These are phyloP conservation scores for Eupithecia pulchellata DNA, from an alignment of 2,888 invertebrate genomes.

Conservation along the genomic window DNA sequence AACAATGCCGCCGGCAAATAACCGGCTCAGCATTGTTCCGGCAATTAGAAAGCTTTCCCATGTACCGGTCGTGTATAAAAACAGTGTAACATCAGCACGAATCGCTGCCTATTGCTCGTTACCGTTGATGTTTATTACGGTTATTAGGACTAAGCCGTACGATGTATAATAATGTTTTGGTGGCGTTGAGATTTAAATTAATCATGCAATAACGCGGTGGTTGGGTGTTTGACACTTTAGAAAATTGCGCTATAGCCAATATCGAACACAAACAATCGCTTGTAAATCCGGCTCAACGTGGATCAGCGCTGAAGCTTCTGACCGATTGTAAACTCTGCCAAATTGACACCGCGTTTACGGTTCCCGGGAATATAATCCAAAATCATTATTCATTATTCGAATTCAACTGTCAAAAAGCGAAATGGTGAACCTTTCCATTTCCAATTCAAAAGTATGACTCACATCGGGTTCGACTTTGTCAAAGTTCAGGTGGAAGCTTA, in stretches of 20 bases:
- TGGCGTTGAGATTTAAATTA: conserved; percentile 72
- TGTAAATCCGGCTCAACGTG: conserved; percentile 64
- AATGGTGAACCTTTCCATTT: conserved; percentile 18
- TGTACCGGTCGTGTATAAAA: conserved; percentile 85
- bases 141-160: conserved; percentile 82
- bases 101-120: conserved; percentile 85
- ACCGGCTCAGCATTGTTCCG: conserved; percentile 86
- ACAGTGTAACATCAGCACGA: conserved; percentile 85
- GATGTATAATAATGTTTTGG: conserved; percentile 76
- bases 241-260: conserved; percentile 25
- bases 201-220: conserved; percentile 52
- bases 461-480: conserved; percentile 27
- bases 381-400: conserved; percentile 36
- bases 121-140: conserved; percentile 84
- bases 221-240: conserved; percentile 27
- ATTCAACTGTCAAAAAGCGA: conserved; percentile 23
- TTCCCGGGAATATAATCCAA: conserved; percentile 58
- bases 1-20: conserved; percentile 85
- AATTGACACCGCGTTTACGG: conserved; percentile 63
- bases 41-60: conserved; percentile 86
- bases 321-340: conserved; percentile 63
- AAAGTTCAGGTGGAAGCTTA: conserved; percentile 48
- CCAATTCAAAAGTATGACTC: conserved; percentile 22
- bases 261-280: conserved; percentile 64
- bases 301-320: conserved; percentile 67